Percentiles rank a stretch among this genome's conserved stretches.
phyloP scores from a whole-genome alignment of 2,113 vertebrate species.

The Suncus etruscus region DNA sequence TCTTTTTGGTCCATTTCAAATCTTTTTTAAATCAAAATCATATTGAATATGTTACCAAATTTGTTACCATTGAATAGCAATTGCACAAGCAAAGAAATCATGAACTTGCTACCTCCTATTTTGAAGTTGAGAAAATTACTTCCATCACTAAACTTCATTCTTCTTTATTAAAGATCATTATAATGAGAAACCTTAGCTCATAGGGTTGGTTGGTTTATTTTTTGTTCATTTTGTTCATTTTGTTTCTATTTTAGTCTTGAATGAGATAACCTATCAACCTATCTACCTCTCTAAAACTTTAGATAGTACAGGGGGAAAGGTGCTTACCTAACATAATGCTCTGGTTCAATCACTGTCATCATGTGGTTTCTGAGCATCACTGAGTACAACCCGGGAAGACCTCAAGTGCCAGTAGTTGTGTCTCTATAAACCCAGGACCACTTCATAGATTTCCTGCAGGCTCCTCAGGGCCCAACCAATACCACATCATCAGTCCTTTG shows the following conservation, averaged over 20 bases:
- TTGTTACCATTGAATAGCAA: neutral
- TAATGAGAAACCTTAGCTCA: constrained; percentile 6
- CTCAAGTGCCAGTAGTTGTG: too few relatives aligned
- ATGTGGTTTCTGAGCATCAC: too few relatives aligned
- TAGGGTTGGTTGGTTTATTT: neutral
- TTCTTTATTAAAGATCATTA: neutral
- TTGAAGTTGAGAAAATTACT: neutral
- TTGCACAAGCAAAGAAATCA: neutral
- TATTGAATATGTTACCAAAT: too few relatives aligned
- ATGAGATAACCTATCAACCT: neutral
- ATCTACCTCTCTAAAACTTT: neutral
- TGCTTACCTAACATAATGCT: too few relatives aligned
- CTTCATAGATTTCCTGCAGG: too few relatives aligned
- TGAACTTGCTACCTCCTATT: neutral
- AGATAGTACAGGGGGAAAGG: too few relatives aligned
- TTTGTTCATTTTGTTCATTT: neutral
- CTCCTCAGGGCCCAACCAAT: too few relatives aligned
- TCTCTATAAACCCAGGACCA: too few relatives aligned
- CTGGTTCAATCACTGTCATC: too few relatives aligned
- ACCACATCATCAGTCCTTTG: too few relatives aligned
- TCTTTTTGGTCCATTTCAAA: neutral
- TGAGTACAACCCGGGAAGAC: too few relatives aligned
- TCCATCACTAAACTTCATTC: constrained; percentile 5
- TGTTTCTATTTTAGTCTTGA: constrained; percentile 7
- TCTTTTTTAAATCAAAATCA: too few relatives aligned